These are phyloP conservation scores for Callipepla squamata DNA, from an alignment of 2,113 vertebrate species.

Conservation along the genomic window DNA sequence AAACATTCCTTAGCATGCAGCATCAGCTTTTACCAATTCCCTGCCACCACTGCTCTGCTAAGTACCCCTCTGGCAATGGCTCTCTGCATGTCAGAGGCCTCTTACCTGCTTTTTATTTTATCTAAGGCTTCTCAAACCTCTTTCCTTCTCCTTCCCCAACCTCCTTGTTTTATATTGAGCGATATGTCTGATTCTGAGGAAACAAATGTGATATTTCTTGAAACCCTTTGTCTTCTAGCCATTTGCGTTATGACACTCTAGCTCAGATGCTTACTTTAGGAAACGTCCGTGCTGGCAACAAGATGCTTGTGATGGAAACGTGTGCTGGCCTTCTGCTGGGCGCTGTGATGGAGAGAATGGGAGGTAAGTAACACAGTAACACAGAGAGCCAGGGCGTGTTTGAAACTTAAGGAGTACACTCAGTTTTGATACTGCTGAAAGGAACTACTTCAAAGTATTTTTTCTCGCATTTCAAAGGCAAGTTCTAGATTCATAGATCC, in stretches of 20 bases:
- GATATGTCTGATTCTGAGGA: neutral
- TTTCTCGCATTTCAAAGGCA: neutral
- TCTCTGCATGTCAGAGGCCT: neutral
- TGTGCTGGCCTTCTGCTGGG: slow-evolving; percentile 94
- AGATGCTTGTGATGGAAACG: slow-evolving; percentile 93
- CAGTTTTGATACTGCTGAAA: neutral
- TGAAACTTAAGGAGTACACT: neutral
- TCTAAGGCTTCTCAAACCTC: neutral
- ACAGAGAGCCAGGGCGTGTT: neutral
- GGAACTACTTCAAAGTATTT: neutral
- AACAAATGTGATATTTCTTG: neutral
- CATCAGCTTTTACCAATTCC: neutral
- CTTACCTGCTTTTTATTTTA: neutral
- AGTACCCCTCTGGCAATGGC: neutral
- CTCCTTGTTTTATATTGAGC: neutral
- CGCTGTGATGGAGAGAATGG: slow-evolving; percentile 95
- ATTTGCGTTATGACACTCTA: slow-evolving; percentile 93
- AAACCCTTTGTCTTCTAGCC: slow-evolving; percentile 74
- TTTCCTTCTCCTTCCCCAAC: neutral
- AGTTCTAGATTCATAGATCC: neutral
- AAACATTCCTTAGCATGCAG: neutral
- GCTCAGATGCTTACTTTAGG: slow-evolving; percentile 94
- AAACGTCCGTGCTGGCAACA: slow-evolving; percentile 93
- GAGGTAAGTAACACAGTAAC: slow-evolving; percentile 73
- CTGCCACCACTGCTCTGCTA: neutral